Evolutionary conservation across 2,113 vertebrate genomes (phyloP).

Genomic region (Neoarius graeffei): DNA sequence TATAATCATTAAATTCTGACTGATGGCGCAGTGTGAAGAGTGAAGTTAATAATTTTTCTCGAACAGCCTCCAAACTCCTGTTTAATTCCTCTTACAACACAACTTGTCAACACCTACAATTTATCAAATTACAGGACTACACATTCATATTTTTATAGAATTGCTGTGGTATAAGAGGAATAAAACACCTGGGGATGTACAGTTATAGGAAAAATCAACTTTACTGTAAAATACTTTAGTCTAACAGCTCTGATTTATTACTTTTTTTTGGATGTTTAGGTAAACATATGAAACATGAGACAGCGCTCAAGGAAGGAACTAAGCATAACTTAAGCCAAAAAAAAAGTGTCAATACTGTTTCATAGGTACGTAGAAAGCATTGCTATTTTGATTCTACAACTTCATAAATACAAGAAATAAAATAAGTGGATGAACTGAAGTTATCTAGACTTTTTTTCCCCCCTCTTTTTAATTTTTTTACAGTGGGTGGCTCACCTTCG

Average conservation of each 20-base stretch:
- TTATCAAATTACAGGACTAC: neutral
- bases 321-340: neutral
- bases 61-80: neutral
- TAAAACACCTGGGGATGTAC: neutral
- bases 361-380: neutral
- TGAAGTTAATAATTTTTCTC: neutral
- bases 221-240: neutral
- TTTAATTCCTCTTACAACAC: neutral
- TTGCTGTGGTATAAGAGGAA: neutral
- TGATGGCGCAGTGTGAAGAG: neutral
- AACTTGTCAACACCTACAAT: neutral
- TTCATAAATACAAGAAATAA: constrained; percentile 32
- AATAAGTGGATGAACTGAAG: constrained; percentile 62
- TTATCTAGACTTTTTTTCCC: constrained; percentile 79
- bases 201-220: no score
- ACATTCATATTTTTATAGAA: no score
- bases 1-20: neutral
- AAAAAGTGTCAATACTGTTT: no score
- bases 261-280: neutral
- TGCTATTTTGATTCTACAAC: neutral
- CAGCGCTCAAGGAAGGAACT: neutral
- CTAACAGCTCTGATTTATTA: neutral
- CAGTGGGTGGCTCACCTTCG: constrained; percentile 83
- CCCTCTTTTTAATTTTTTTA: no score
- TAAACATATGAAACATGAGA: neutral